Evolutionary conservation across 1,140 invertebrate species (phyloP), one percentile per base, ranked within the genome.

Genomic region (Galendromus occidentalis): DNA sequence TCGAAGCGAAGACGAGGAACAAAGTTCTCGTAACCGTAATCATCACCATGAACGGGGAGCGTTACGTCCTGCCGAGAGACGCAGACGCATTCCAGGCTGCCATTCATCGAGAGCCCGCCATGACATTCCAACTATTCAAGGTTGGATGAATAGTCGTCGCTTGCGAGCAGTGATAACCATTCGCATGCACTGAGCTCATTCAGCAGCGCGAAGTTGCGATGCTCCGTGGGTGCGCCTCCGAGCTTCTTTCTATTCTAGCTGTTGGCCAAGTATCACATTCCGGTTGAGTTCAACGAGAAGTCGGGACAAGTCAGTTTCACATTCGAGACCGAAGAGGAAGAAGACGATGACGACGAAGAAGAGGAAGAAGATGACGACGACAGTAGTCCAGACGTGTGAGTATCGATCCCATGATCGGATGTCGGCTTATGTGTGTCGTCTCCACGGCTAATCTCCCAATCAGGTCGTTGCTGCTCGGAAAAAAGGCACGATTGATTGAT

Each of bases 111-210:
- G 22, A 59, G 33, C 51, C 51, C 14, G 51, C 25, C 14, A 25
- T 59, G 14, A 59, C 51, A 14, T 59, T 59, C 51, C 51, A 59
- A 59, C 51, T 59, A 25, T 59, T 59, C 51, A 59, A 59, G 51
- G 51, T 59, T 39, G 33, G 33, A 39, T 9, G 9, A 39, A 39
- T 9, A 39, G 9, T 39, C 33, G 9, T n/a, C 33, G 33, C 33
- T 9, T 9, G 9, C 33, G 4, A n/a, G n/a, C n/a, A n/a, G n/a
- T n/a, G n/a, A n/a, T n/a, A n/a, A n/a, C n/a, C n/a, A n/a, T n/a
- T n/a, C n/a, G n/a, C n/a, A n/a, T n/a, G n/a, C n/a, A n/a, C n/a
- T n/a, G n/a, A n/a, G n/a, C n/a, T n/a, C n/a, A n/a, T n/a, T n/a
- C n/a, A n/a, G n/a, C n/a, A n/a, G n/a, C n/a, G n/a, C n/a, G n/a